Evolutionary conservation across 2,797 vertebrate species (phyloP).

Genomic region (Trematomus bernacchii): DNA sequence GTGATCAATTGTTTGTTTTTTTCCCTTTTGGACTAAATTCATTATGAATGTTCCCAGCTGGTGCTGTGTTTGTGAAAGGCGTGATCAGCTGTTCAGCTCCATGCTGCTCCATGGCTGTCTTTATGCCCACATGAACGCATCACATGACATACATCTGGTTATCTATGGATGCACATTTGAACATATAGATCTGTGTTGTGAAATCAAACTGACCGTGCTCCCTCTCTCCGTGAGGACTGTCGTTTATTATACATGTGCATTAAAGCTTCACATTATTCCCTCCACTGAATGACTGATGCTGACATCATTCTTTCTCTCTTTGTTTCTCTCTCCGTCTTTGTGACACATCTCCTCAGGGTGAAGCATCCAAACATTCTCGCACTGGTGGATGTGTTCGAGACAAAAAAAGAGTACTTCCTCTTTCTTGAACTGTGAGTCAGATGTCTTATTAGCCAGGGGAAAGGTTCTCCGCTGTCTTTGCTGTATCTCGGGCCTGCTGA

Average conservation of each 20-base stretch:
- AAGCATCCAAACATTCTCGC: slow-evolving; percentile 98
- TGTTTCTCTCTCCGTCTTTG: slow-evolving; percentile 34
- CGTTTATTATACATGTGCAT: slow-evolving; percentile 36
- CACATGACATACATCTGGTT: slow-evolving; percentile 7
- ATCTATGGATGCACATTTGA: slow-evolving; percentile 13
- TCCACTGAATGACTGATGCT: slow-evolving; percentile 28
- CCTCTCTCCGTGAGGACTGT: slow-evolving; percentile 5
- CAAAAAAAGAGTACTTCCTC: slow-evolving; percentile 98
- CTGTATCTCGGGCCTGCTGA: slow-evolving; percentile 19
- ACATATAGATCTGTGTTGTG: slow-evolving; percentile 1
- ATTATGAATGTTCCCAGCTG: slow-evolving; percentile 8
- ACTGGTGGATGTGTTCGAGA: slow-evolving; percentile 97
- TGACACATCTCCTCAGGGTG: slow-evolving; percentile 86
- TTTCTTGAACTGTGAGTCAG: slow-evolving; percentile 97
- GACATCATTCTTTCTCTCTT: slow-evolving; percentile 25
- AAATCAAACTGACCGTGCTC: slow-evolving; percentile 10
- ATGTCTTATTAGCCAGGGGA: slow-evolving; percentile 34
- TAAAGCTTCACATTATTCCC: slow-evolving; percentile 20
- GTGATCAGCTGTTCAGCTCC: slow-evolving; percentile 12
- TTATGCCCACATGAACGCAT: slow-evolving; percentile 2
- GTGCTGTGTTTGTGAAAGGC: slow-evolving; percentile 13
- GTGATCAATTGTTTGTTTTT: background rate
- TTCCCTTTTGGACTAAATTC: background rate
- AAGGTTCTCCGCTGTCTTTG: slow-evolving; percentile 36
- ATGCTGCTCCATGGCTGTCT: background rate